Evolutionary conservation across 1,140 invertebrate genomes (phyloP).

Genomic region (Bombus confusus): DNA sequence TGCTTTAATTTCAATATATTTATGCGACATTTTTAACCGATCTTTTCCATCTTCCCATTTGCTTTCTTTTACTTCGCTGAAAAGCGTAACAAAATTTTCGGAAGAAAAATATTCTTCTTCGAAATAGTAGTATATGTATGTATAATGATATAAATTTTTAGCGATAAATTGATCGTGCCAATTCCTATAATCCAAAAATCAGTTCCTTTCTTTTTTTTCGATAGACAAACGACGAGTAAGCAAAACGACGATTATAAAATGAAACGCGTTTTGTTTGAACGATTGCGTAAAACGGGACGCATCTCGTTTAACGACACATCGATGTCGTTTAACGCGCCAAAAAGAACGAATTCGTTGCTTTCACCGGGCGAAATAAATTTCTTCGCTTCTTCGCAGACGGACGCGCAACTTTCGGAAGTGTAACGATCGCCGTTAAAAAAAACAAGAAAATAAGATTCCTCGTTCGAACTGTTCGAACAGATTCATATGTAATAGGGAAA

Average conservation of each 20-base stretch:
- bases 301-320: not conserved
- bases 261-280: too few species aligned
- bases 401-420: constrained; percentile 10
- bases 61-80: too few species aligned
- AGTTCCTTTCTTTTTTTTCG: not conserved
- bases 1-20: too few species aligned
- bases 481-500: not conserved
- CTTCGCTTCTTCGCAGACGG: not conserved
- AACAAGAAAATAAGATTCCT: constrained; percentile 6
- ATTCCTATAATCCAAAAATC: not conserved
- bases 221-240: not conserved
- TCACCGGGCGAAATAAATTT: constrained; percentile 18
- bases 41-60: not conserved
- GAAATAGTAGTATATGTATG: not conserved
- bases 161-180: not conserved
- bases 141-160: not conserved
- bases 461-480: not conserved
- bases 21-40: not conserved
- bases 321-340: not conserved
- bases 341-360: constrained; percentile 15
- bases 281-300: not conserved
- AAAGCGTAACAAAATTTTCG: not conserved
- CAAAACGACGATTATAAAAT: not conserved
- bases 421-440: not conserved
- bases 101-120: not conserved